Conservation (phyloP, 2,888 invertebrate species). For the Lasiommata megera region DNA sequence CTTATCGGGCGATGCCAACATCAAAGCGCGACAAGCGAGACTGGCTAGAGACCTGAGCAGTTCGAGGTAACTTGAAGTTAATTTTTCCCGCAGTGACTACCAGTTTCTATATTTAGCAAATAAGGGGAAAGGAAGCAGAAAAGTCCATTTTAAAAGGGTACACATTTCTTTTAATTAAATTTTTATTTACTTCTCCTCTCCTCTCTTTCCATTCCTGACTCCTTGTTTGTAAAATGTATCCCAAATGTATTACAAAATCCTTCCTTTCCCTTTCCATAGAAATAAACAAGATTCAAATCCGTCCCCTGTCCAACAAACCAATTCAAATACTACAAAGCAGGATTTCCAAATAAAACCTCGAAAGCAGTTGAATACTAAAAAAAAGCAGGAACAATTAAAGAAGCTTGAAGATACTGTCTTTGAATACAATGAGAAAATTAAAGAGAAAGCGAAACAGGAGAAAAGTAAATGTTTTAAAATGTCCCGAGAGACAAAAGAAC, state of each 20-base stretch:
- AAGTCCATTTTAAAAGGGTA: constrained; percentile 30
- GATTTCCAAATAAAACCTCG: constrained; percentile 44
- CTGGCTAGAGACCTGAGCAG: constrained; percentile 70
- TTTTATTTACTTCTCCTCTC: too few species aligned
- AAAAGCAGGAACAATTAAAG: constrained; percentile 57
- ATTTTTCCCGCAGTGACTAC: neutral
- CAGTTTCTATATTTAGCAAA: constrained; percentile 48
- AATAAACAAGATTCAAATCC: constrained; percentile 50
- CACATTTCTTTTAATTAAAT: constrained; percentile 27
- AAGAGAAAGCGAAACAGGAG: constrained; percentile 39
- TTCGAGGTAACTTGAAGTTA: constrained; percentile 53
- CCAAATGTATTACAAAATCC: constrained; percentile 43
- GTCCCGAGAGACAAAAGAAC: constrained; percentile 34
- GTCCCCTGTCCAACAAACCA: constrained; percentile 52
- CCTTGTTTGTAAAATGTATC: constrained; percentile 66
- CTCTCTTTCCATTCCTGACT: constrained; percentile 62
- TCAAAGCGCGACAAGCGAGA: constrained; percentile 71
- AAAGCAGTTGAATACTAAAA: constrained; percentile 51
- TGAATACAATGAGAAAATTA: constrained; percentile 56
- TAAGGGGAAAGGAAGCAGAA: constrained; percentile 78
- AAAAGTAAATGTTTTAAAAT: constrained; percentile 23
- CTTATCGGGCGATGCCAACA: constrained; percentile 65
- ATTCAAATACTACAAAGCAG: constrained; percentile 50
- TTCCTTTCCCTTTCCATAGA: constrained; percentile 76
- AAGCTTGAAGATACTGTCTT: constrained; percentile 65